Evolutionary conservation across 2,113 vertebrate species (phyloP).

Genomic region (Zapornia atra): DNA sequence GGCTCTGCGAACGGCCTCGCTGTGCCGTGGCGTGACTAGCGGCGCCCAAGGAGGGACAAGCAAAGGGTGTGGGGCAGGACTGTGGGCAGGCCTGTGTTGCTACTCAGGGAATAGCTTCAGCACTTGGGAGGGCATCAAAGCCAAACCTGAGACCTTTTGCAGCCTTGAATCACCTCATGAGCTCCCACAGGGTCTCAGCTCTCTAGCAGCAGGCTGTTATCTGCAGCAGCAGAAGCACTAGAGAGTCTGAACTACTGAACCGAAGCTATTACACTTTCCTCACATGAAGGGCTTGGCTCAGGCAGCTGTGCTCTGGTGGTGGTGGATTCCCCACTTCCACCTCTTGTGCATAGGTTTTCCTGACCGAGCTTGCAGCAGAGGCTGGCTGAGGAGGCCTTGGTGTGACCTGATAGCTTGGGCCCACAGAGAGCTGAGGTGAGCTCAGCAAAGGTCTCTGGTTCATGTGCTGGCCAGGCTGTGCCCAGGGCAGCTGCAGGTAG

Average conservation of each 20-base stretch:
- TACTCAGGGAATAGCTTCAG: background rate
- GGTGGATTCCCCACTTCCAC: background rate
- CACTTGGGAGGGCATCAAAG: background rate
- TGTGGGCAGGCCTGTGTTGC: background rate
- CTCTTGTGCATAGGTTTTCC: background rate
- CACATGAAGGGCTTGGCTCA: background rate
- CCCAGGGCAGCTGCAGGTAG: background rate
- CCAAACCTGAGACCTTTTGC: background rate
- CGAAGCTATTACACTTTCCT: background rate
- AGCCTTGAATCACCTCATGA: background rate
- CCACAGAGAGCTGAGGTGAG: accelerated
- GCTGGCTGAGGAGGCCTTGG: background rate
- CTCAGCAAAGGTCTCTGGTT: background rate
- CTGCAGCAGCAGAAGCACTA: background rate
- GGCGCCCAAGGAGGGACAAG: background rate
- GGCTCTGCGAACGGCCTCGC: accelerated
- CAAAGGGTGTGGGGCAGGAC: accelerated
- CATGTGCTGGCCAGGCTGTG: background rate
- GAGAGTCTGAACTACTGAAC: background rate
- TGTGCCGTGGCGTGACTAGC: accelerated
- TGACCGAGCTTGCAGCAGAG: background rate
- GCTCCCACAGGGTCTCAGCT: background rate
- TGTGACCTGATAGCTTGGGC: background rate
- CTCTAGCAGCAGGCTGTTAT: background rate
- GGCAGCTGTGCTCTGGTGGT: accelerated